Evolutionary conservation across 2,797 vertebrate species (phyloP), one percentile per base, ranked within the genome.

Genomic region (Menidia menidia): DNA sequence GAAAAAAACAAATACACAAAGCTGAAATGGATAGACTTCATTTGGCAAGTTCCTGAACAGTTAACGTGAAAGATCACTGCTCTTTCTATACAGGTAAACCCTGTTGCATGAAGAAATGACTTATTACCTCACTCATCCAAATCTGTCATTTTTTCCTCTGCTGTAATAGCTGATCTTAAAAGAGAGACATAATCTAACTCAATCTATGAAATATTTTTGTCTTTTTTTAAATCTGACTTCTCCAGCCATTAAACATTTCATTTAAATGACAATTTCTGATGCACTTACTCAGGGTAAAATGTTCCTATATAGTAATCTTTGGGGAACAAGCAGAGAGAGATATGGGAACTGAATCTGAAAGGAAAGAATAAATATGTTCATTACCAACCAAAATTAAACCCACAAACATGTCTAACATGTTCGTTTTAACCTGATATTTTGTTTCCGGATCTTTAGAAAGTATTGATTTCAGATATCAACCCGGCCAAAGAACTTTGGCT

Each of bases 1-100:
- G 77, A 52, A 74, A 83, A 81, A 88, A 87, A 88, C 79, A 82
- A 80, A 78, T 51, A 89, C 75, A 67, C 68, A 71, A 55, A 73
- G 53, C 75, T 83, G 70, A 84, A 76, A 80, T 59, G 64, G 77
- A 81, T 71, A 80, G 72, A 77, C 73, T 60, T 63, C 80, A 88
- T 68, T 77, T 85, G 81, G 84, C 71, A 65, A 71, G 61, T 25
- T 81, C 68, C 79, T 25, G 74, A 65, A 70, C 32, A 63, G 54
- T 70, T 78, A 64, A 77, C 70, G 42, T 10, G 63, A 56, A 67
- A 78, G 12, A 35, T 60, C 15, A 25, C 47, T 39, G 19, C 35
- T 54, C 45, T 32, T 50, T 54, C 52, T 6, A 31, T 55, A 41
- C 25, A 25, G 35, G 35, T 5, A 39, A 4, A 19, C 1, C 7